Percentiles rank a stretch among this genome's conserved stretches.
Evolutionary conservation across 2,888 invertebrate genomes (phyloP).

Genomic region (Odontothrips loti): DNA sequence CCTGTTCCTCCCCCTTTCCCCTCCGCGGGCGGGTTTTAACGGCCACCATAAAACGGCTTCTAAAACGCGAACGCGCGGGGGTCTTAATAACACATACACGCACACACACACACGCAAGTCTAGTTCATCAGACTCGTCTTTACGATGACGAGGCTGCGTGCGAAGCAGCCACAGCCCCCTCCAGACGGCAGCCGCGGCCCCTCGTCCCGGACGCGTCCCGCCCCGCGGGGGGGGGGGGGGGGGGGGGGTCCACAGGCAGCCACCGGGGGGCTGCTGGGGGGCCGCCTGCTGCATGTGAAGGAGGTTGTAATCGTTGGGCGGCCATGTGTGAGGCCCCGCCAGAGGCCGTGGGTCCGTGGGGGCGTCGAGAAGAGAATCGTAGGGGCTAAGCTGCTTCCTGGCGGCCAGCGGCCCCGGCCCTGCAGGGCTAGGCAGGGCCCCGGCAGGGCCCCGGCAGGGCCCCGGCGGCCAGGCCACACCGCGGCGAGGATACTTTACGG

Average conservation of each 20-base stretch:
- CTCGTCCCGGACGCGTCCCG: neutral
- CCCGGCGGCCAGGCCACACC: too few relatives aligned
- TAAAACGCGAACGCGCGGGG: neutral
- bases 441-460: too few relatives aligned
- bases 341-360: neutral
- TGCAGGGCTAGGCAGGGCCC: too few relatives aligned
- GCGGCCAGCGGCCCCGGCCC: too few relatives aligned
- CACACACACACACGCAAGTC: neutral
- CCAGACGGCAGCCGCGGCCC: neutral
- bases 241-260: neutral
- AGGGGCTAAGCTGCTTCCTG: too few relatives aligned
- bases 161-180: neutral
- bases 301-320: neutral
- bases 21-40: neutral
- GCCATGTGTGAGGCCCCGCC: neutral
- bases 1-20: too few relatives aligned
- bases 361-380: neutral
- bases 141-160: neutral
- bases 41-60: slow-evolving; percentile 9
- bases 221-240: too few relatives aligned
- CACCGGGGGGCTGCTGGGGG: neutral
- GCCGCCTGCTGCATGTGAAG: neutral
- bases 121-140: slow-evolving; percentile 9
- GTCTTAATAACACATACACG: slow-evolving; percentile 20
- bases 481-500: too few relatives aligned